A percentile compares a stretch with the other conserved stretches of the same genome.
Conservation (phyloP, 2,113 vertebrate species). For the Antechinus stuartii region DNA sequence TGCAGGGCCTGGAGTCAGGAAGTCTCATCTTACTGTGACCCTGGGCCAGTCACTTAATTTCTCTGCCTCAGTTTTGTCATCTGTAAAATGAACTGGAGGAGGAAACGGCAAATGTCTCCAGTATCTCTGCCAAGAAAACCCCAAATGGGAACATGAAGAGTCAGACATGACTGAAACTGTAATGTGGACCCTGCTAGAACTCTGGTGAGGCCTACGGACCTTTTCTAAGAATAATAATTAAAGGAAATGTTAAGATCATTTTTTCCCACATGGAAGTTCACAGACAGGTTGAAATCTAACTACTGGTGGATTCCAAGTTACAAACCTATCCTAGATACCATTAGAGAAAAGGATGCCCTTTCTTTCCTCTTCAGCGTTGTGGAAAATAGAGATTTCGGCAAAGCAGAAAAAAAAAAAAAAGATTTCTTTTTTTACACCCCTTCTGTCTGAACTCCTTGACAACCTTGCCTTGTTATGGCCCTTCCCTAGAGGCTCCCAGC, state of each 20-base stretch:
- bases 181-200: background rate
- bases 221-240: background rate
- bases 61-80: too few species aligned
- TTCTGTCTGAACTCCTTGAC: constrained; percentile 46
- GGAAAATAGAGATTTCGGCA: constrained; percentile 15
- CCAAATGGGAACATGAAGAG: background rate
- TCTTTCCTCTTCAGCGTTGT: background rate
- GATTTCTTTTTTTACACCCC: constrained; percentile 54
- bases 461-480: constrained; percentile 56
- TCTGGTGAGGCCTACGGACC: background rate
- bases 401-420: constrained; percentile 39
- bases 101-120: too few species aligned
- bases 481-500: constrained; percentile 77
- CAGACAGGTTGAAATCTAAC: background rate
- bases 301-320: background rate
- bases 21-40: too few species aligned
- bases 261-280: background rate
- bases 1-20: too few species aligned
- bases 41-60: too few species aligned
- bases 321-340: background rate
- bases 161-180: background rate
- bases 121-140: background rate
- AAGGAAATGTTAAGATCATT: background rate
- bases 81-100: too few species aligned
- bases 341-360: background rate